These are phyloP conservation scores for Eumerus sabulonum DNA, from an alignment of 2,888 invertebrate genomes.

Conservation along the genomic window DNA sequence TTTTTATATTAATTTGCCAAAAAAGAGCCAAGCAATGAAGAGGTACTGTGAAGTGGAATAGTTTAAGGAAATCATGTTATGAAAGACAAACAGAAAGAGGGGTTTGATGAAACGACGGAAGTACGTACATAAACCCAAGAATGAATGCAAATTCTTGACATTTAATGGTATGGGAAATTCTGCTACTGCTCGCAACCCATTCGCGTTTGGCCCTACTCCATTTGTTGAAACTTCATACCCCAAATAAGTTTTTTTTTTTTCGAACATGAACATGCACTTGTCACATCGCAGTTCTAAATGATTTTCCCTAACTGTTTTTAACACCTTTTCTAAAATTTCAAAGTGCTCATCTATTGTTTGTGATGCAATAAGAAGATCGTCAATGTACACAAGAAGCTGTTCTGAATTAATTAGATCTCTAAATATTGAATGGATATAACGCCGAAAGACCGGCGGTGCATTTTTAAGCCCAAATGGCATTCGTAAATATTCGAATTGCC, in stretches of 20 bases:
- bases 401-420: constrained; percentile 5
- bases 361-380: constrained; percentile 12
- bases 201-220: background rate
- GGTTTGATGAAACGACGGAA: constrained; percentile 3
- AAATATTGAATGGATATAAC: constrained; percentile 13
- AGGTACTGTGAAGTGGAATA: no score
- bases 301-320: background rate
- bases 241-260: background rate
- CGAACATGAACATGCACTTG: background rate
- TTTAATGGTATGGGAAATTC: background rate
- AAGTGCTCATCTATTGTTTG: constrained; percentile 1
- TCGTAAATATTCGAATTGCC: background rate
- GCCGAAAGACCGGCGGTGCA: constrained; percentile 1
- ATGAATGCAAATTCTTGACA: background rate
- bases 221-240: background rate
- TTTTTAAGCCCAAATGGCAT: constrained; percentile 29
- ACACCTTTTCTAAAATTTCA: background rate
- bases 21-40: no score
- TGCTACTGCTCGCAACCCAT: background rate
- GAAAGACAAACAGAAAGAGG: no score
- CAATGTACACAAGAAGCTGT: constrained; percentile 13
- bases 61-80: no score
- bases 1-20: no score
- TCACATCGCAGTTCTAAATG: background rate
- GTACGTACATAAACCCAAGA: constrained; percentile 8